phyloP scores from a whole-genome alignment of 2,113 vertebrate species.

The Megaceryle maxima region DNA sequence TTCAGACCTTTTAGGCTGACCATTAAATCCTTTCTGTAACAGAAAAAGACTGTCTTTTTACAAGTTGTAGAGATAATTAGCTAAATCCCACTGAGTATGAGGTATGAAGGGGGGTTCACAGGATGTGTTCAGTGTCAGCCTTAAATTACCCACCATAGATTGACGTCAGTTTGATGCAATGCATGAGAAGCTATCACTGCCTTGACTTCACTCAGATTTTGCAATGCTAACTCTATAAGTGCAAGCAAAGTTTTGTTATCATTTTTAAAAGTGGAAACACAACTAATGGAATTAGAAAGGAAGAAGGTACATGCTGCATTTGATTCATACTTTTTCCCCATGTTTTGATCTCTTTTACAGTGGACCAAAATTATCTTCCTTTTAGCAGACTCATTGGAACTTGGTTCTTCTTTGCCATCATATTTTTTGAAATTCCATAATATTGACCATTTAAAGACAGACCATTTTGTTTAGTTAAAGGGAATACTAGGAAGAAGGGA shows the following conservation, averaged over 20 bases:
- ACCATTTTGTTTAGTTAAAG: neutral
- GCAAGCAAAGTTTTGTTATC: neutral
- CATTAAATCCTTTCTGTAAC: slow-evolving; percentile 2
- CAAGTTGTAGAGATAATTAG: slow-evolving; percentile 1
- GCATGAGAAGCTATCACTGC: neutral
- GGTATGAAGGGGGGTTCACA: neutral
- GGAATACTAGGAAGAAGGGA: neutral
- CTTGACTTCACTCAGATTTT: neutral
- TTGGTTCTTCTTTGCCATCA: neutral
- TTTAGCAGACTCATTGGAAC: neutral
- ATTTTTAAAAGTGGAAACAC: neutral
- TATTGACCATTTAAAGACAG: neutral
- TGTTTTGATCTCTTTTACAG: neutral
- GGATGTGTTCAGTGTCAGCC: neutral
- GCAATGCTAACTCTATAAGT: neutral
- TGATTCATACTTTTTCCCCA: neutral
- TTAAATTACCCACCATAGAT: neutral
- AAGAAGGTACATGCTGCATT: neutral
- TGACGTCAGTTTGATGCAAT: neutral
- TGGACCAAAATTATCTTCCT: neutral
- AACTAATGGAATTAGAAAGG: neutral
- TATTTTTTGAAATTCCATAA: neutral
- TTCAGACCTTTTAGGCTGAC: slow-evolving; percentile 13
- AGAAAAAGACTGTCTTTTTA: neutral
- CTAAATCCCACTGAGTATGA: neutral